Base-by-base conservation (phyloP, 2,797 vertebrate species). In the Antennarius maculatus region DNA sequence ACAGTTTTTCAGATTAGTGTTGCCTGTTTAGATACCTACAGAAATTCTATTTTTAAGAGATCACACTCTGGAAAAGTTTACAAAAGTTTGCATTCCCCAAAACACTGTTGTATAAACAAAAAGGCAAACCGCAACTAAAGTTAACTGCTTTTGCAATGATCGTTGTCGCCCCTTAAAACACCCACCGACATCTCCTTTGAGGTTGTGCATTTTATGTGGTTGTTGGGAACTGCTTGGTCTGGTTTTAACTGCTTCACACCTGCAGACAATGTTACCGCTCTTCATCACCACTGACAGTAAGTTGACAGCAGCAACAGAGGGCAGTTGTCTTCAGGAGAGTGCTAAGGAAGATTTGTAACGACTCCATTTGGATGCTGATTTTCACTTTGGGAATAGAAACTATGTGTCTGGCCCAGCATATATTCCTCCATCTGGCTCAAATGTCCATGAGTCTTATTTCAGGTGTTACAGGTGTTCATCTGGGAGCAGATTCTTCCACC, bases 171-270 rank as follows among this genome's bases (percentile, higher is more conserved):
- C 67, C 74, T 83, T 89, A 82, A 88, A 81, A 77, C 79, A 83
- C 79, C 76, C 75, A 5, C 76, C 68, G 68, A 58, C 61, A 48
- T 61, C 62, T 79, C 82, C 66, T 88, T 76, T 73, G 77, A 86
- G 80, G 73, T 67, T 55, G 42, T 46, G 57, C 62, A 61, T 86
- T 90, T 88, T 75, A 87, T 85, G 79, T 82, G 62, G 54, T 80
- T 75, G 76, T 74, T 85, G 82, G 80, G 80, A 89, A 78, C 80
- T 54, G 58, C 79, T 83, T 69, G 53, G 77, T 83, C 81, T 85
- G 80, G 71, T 79, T 86, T 89, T 86, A 88, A 90, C 81, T 55
- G 83, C 84, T 85, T 87, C 74, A 74, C 89, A 91, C 91, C 89
- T 91, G 87, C 83, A 66, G 72, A 79, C 57, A 13, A 27, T 47